Evolutionary conservation across 2,113 vertebrate species (phyloP).

Genomic region (Gadus chalcogrammus): DNA sequence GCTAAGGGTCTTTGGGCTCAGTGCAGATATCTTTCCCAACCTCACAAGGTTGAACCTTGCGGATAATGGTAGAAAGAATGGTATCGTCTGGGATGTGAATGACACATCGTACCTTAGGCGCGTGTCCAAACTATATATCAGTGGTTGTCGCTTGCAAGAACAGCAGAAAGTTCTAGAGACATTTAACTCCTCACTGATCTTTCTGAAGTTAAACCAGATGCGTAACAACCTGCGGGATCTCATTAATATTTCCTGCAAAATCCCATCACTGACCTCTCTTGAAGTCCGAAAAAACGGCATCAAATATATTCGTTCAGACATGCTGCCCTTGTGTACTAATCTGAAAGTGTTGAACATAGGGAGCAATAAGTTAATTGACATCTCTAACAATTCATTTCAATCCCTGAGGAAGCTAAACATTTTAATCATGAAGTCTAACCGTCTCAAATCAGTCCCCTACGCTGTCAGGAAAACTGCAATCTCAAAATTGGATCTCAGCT

Average conservation of each 20-base stretch:
- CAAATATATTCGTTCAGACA: constrained; percentile 24
- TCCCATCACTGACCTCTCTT: constrained; percentile 56
- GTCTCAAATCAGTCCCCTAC: constrained; percentile 36
- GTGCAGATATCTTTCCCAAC: constrained; percentile 55
- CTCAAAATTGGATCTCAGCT: constrained; percentile 57
- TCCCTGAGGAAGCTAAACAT: constrained; percentile 21
- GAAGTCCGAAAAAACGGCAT: constrained; percentile 61
- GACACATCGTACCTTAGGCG: constrained; percentile 48
- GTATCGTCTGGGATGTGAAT: constrained; percentile 48
- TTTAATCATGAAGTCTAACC: constrained; percentile 54
- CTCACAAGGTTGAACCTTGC: constrained; percentile 55
- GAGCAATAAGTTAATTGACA: constrained; percentile 23
- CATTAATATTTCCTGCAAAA: constrained; percentile 64
- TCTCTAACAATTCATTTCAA: constrained; percentile 38
- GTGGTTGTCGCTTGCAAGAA: constrained; percentile 36
- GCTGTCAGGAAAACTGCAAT: constrained; percentile 35
- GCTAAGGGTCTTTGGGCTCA: constrained; percentile 46
- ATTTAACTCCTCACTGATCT: constrained; percentile 49
- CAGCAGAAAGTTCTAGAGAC: constrained; percentile 43
- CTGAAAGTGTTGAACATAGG: constrained; percentile 57
- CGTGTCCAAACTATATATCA: constrained; percentile 57
- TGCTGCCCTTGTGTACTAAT: constrained; percentile 48
- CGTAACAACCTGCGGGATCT: constrained; percentile 29
- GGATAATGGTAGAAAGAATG: constrained; percentile 12
- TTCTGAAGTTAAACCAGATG: constrained; percentile 60